Conservation (phyloP, 2,797 vertebrate species). For the Diceros bicornis region DNA sequence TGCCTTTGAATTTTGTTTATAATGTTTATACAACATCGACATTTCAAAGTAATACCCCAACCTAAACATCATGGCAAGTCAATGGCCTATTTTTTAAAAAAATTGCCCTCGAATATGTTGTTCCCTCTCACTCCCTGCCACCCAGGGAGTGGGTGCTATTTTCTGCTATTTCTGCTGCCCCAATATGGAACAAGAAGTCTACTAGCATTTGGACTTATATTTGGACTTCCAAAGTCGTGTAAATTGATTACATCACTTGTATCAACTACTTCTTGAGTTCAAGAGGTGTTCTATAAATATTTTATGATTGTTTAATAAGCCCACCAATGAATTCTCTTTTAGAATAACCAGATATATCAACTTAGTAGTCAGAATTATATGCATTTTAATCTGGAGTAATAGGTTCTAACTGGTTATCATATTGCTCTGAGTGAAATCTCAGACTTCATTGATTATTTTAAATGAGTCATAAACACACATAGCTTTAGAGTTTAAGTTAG, state of each 20-base stretch:
- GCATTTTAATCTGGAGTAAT: constrained; percentile 29
- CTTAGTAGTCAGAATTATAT: not conserved
- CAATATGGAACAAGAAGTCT: not conserved
- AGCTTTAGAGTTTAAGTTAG: not conserved
- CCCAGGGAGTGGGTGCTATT: too few relatives aligned
- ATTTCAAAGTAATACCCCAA: not conserved
- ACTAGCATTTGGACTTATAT: not conserved
- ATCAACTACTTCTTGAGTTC: constrained; percentile 44
- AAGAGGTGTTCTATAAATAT: not conserved
- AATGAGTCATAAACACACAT: not conserved
- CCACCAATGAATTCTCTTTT: not conserved
- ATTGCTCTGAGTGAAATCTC: not conserved
- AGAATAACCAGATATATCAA: constrained; percentile 4
- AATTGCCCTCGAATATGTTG: not conserved
- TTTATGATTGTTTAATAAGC: constrained; percentile 15
- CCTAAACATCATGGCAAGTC: not conserved
- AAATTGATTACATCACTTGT: not conserved
- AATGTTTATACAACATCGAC: not conserved
- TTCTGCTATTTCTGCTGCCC: not conserved
- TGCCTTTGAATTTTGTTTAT: constrained; percentile 55
- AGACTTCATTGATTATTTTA: not conserved
- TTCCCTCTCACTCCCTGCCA: not conserved
- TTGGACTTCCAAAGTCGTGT: not conserved
- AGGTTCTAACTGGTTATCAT: constrained; percentile 1
- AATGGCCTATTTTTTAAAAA: not conserved